A percentile compares a stretch with the other conserved stretches of the same genome.
phyloP scores from a whole-genome alignment of 2,113 vertebrate species.

The Odocoileus hemionus region DNA sequence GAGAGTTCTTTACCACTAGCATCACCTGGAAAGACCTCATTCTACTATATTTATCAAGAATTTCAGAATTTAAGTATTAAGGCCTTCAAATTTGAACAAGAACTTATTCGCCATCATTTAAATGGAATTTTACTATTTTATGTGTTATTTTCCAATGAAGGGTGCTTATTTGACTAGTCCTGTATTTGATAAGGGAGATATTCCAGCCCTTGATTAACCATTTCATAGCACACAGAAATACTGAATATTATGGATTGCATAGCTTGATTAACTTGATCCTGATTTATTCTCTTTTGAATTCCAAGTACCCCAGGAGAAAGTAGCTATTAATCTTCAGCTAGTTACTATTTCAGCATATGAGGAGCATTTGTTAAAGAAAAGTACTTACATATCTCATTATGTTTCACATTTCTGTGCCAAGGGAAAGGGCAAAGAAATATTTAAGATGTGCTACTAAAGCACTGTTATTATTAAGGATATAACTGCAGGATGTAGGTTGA shows the following conservation, averaged over 20 bases:
- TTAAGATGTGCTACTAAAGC: background rate
- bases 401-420: constrained; percentile 5
- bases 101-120: background rate
- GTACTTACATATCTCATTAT: background rate
- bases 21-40: background rate
- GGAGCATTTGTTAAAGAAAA: constrained; percentile 35
- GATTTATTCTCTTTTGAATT: constrained; percentile 39
- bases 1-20: background rate
- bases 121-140: background rate
- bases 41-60: background rate
- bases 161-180: background rate
- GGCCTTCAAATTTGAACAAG: background rate
- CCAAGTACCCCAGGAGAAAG: background rate
- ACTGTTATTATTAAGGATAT: background rate
- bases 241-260: background rate
- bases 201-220: background rate
- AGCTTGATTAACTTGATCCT: constrained; percentile 3
- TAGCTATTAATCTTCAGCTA: background rate
- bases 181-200: background rate
- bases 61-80: background rate
- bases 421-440: background rate
- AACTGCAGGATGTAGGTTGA: background rate
- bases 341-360: constrained; percentile 12
- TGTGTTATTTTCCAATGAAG: background rate
- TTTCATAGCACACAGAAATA: background rate